Percentiles rank a stretch among this genome's conserved stretches.
These are phyloP conservation scores for Pterostichus niger DNA, from an alignment of 2,888 invertebrate species.

Conservation along the genomic window DNA sequence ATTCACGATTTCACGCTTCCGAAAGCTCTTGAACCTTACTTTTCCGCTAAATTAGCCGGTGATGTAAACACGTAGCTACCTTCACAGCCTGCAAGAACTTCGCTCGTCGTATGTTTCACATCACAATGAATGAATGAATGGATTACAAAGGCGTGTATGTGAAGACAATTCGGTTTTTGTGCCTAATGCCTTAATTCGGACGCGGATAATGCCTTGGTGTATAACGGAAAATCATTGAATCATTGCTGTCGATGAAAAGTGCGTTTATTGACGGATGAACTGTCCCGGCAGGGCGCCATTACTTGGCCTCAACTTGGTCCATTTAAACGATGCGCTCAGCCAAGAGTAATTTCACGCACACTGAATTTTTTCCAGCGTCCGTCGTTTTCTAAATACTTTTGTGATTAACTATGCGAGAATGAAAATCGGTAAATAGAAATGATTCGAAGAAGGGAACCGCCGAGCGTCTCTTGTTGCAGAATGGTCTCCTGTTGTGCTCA, in stretches of 20 bases:
- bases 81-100: too few relatives aligned
- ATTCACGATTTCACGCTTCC: conserved; percentile 49
- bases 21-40: conserved; percentile 49
- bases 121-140: not conserved
- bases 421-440: conserved; percentile 57
- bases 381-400: conserved; percentile 52
- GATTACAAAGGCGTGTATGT: not conserved
- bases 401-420: conserved; percentile 52
- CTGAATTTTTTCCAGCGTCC: conserved; percentile 31
- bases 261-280: conserved; percentile 51
- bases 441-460: conserved; percentile 3
- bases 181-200: conserved; percentile 51
- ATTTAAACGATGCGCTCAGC: conserved; percentile 36
- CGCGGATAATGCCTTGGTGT: not conserved
- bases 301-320: conserved; percentile 55
- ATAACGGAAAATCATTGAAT: conserved; percentile 49
- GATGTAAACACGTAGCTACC: conserved; percentile 49
- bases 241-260: conserved; percentile 41
- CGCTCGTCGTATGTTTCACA: too few relatives aligned
- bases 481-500: conserved; percentile 31
- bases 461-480: conserved; percentile 33
- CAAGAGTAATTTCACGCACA: conserved; percentile 44
- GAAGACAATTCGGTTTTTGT: conserved; percentile 57
- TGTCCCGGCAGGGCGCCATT: conserved; percentile 43
- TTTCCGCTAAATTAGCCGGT: conserved; percentile 44